Conservation (phyloP, 2,113 vertebrate genomes). For the rat (Rattus norvegicus) region DNA sequence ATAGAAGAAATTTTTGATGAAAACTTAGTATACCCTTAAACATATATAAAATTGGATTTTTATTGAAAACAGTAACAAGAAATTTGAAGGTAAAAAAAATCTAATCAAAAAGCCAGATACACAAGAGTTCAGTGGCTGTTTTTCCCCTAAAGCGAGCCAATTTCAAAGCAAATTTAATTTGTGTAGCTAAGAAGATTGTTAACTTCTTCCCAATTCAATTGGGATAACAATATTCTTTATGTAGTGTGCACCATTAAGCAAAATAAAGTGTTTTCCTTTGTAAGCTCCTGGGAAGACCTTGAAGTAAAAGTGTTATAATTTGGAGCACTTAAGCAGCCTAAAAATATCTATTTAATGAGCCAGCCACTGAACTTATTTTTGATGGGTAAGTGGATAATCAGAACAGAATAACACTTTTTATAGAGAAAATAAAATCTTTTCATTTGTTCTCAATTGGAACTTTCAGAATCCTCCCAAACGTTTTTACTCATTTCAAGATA, state of each 20-base stretch:
- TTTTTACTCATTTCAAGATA: constrained; percentile 43
- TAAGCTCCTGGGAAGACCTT: constrained; percentile 61
- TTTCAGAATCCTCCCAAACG: constrained; percentile 47
- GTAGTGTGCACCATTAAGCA: constrained; percentile 71
- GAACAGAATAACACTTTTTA: constrained; percentile 75
- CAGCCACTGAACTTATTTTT: constrained; percentile 76
- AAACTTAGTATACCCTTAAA: constrained; percentile 52
- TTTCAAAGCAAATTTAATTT: constrained; percentile 79
- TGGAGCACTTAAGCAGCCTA: constrained; percentile 66
- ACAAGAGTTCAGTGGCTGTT: constrained; percentile 64
- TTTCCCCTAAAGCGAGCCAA: constrained; percentile 60
- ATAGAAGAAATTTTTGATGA: constrained; percentile 66
- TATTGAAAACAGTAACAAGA: constrained; percentile 70
- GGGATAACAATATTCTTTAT: constrained; percentile 80
- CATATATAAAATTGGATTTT: constrained; percentile 71
- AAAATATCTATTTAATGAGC: constrained; percentile 75
- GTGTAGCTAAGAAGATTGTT: constrained; percentile 74
- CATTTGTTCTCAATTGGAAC: constrained; percentile 64
- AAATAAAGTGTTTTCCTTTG: constrained; percentile 80
- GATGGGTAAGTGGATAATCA: constrained; percentile 78
- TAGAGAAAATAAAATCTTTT: constrained; percentile 49
- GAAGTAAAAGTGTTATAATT: constrained; percentile 68
- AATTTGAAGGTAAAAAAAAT: constrained; percentile 63
- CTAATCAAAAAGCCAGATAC: constrained; percentile 75
- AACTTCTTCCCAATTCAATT: constrained; percentile 80